Percentiles rank a stretch among this genome's conserved stretches.
Evolutionary conservation across 2,797 vertebrate species (phyloP).

Genomic region (Eremophila alpestris): DNA sequence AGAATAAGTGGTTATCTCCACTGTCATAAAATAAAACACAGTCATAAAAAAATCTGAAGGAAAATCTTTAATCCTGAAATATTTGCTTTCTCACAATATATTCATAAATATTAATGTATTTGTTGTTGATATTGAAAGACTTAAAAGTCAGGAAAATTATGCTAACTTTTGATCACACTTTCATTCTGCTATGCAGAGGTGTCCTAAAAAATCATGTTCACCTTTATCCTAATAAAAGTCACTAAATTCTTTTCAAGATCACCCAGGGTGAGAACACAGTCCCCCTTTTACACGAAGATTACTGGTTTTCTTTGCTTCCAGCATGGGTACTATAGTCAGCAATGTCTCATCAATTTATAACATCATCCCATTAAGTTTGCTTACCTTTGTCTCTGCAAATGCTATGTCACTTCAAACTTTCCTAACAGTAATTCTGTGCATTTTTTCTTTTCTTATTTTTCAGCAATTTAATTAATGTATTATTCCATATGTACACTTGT

Average conservation of each 20-base stretch:
- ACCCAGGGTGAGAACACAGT: neutral
- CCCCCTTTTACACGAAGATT: neutral
- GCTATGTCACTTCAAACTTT: neutral
- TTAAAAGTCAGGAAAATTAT: neutral
- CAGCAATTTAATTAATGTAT: neutral
- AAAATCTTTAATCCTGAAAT: neutral
- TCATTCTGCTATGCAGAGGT: neutral
- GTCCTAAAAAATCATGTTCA: neutral
- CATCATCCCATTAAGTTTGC: neutral
- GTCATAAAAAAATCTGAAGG: neutral
- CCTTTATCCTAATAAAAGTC: neutral
- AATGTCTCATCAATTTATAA: neutral
- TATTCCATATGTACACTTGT: neutral
- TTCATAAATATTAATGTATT: neutral
- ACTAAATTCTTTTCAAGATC: neutral
- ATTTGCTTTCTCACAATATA: neutral
- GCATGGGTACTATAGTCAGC: neutral
- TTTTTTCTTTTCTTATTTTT: neutral
- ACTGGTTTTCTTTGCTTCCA: neutral
- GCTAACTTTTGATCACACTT: neutral
- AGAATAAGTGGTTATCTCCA: neutral
- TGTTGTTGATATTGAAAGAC: neutral
- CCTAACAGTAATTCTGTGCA: fast-evolving
- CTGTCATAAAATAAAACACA: neutral
- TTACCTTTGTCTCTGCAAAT: neutral